Evolutionary conservation across 2,888 invertebrate genomes (phyloP).

Genomic region (Polydrusus pterygomalis): DNA sequence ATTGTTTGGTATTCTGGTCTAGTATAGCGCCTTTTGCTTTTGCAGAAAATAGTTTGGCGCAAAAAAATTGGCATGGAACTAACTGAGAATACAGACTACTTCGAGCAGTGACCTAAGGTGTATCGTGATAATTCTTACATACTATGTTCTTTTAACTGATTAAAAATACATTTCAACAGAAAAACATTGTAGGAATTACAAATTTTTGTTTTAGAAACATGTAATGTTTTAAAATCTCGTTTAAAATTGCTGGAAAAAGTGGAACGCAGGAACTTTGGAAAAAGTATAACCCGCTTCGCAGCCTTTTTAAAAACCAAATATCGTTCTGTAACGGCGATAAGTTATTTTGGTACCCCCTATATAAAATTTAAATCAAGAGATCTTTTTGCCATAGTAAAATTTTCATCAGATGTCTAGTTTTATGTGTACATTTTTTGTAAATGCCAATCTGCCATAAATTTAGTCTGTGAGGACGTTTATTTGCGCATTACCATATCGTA

Average conservation of each 20-base stretch:
- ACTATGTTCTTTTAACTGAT: conserved; percentile 48
- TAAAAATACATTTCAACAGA: conserved; percentile 50
- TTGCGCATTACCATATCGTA: conserved; percentile 57
- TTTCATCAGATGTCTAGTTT: conserved; percentile 54
- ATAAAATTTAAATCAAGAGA: conserved; percentile 41
- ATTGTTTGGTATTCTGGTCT: conserved; percentile 51
- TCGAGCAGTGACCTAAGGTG: conserved; percentile 49
- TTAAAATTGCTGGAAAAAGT: not conserved
- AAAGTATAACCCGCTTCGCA: too few species aligned
- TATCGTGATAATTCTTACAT: conserved; percentile 49
- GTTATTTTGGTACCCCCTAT: conserved; percentile 6
- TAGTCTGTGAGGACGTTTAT: conserved; percentile 51
- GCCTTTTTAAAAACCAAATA: too few species aligned
- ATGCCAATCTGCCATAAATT: conserved; percentile 57
- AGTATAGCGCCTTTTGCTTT: conserved; percentile 43
- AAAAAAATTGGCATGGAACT: conserved; percentile 44
- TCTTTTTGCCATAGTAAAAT: conserved; percentile 52
- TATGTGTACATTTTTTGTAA: conserved; percentile 55
- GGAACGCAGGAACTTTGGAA: not conserved
- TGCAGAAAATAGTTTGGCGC: conserved; percentile 47
- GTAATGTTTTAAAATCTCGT: conserved; percentile 20
- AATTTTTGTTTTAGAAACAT: conserved; percentile 35
- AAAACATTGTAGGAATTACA: conserved; percentile 50
- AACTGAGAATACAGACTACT: conserved; percentile 35
- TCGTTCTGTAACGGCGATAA: too few species aligned